These are phyloP conservation scores for Rutilus rutilus DNA, from an alignment of 2,113 vertebrate species.

Conservation along the genomic window DNA sequence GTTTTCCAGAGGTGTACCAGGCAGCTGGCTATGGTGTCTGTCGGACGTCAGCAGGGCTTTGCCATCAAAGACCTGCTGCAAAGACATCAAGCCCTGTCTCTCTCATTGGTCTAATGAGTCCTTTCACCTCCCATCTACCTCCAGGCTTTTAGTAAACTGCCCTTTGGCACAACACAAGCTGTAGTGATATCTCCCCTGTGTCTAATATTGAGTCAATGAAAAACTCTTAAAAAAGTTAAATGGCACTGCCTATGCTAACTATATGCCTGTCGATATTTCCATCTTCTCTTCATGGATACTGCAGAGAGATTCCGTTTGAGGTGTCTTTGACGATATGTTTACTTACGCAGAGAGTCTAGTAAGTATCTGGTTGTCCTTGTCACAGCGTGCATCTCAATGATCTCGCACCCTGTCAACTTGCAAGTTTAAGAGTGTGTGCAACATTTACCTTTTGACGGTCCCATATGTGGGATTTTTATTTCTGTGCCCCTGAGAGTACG, in stretches of 20 bases:
- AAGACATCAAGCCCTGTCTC: neutral
- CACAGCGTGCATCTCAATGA: neutral
- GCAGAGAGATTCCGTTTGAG: conserved; percentile 4
- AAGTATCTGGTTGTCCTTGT: neutral
- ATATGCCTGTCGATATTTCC: neutral
- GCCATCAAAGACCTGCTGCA: neutral
- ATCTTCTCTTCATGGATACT: neutral
- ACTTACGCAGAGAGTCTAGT: conserved; percentile 3
- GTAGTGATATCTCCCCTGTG: neutral
- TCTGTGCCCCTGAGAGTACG: too few species aligned
- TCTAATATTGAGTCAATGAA: neutral
- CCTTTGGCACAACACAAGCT: neutral
- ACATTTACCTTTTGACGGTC: too few species aligned
- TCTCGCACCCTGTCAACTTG: conserved; percentile 17
- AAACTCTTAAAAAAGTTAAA: conserved; percentile 3
- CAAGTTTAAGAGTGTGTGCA: neutral
- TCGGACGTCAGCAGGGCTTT: neutral
- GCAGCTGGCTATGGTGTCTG: neutral
- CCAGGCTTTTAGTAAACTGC: conserved; percentile 29
- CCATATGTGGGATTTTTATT: too few species aligned
- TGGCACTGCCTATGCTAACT: neutral
- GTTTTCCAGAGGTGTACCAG: conserved; percentile 23
- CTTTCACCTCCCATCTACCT: conserved; percentile 8
- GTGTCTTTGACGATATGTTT: neutral
- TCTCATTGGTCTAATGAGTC: conserved; percentile 31